phyloP scores from a whole-genome alignment of 2,888 invertebrate species.

The Ectemnius lituratus region DNA sequence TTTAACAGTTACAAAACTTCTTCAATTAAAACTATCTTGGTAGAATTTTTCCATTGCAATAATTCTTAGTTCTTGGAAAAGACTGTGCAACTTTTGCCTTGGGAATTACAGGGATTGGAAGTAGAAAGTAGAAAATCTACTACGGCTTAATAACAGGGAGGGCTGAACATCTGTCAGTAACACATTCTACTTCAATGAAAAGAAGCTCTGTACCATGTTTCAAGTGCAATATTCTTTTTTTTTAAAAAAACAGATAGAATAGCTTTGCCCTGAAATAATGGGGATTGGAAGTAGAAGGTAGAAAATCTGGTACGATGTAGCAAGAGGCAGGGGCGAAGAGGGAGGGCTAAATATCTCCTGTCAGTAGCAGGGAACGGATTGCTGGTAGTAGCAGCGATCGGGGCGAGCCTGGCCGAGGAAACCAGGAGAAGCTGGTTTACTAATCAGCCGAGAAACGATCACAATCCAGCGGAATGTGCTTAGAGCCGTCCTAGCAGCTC shows the following conservation, averaged over 20 bases:
- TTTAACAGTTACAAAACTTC: no score
- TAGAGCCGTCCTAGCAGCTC: constrained; percentile 40
- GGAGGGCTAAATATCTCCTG: constrained; percentile 35
- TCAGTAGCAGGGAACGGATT: constrained; percentile 41
- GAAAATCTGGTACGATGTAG: constrained; percentile 22
- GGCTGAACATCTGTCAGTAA: constrained; percentile 35
- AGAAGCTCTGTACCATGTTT: no score
- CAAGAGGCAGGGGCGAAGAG: background rate
- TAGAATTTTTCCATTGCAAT: no score
- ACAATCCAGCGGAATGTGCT: constrained; percentile 62
- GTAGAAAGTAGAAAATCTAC: background rate
- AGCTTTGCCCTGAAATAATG: no score
- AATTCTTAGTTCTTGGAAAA: no score
- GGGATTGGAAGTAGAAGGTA: no score
- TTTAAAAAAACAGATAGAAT: no score
- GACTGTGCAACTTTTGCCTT: no score
- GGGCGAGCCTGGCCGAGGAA: constrained; percentile 49
- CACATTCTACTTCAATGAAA: background rate
- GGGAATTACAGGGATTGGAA: no score
- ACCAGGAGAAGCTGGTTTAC: constrained; percentile 61
- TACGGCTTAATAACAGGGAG: constrained; percentile 14
- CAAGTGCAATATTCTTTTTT: no score
- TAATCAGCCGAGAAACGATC: constrained; percentile 68
- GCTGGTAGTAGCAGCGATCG: constrained; percentile 33
- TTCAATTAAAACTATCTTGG: no score